Conservation (phyloP, 1,140 invertebrate species). For the Rhynchophorus ferrugineus region DNA sequence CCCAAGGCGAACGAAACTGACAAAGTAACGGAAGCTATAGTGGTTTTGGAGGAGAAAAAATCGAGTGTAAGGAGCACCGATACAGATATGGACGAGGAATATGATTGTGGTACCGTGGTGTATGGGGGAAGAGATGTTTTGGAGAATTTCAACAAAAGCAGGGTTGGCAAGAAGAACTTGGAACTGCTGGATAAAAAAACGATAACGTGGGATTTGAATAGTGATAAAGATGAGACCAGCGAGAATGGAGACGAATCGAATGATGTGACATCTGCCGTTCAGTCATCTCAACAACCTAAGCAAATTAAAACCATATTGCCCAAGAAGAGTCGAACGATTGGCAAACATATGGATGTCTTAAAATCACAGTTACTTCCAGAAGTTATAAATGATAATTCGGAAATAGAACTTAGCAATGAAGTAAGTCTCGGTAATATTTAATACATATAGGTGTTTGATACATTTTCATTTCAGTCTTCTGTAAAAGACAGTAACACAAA, state of each 20-base stretch:
- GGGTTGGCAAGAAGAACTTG: constrained; percentile 34
- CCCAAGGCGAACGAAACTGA: constrained; percentile 36
- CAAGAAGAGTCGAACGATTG: neutral
- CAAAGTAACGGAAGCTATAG: constrained; percentile 31
- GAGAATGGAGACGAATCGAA: constrained; percentile 14
- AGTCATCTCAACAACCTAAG: neutral
- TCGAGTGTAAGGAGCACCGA: constrained; percentile 19
- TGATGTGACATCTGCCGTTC: constrained; percentile 1
- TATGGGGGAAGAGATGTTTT: constrained; percentile 13
- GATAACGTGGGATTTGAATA: constrained; percentile 6
- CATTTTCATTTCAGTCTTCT: no score
- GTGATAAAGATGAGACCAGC: constrained; percentile 9
- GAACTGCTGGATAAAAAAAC: constrained; percentile 23
- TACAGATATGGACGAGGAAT: constrained; percentile 10
- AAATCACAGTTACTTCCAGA: constrained; percentile 4
- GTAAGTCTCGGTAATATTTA: no score
- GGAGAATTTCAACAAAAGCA: constrained; percentile 26
- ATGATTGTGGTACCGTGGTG: constrained; percentile 8
- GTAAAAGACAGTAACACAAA: no score
- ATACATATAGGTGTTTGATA: no score
- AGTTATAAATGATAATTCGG: constrained; percentile 5
- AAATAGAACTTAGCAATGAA: no score
- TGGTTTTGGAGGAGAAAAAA: constrained; percentile 28
- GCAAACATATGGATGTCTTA: neutral
- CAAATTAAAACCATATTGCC: neutral